Base-by-base conservation (phyloP, 2,888 invertebrate species). In the Dione juno region DNA sequence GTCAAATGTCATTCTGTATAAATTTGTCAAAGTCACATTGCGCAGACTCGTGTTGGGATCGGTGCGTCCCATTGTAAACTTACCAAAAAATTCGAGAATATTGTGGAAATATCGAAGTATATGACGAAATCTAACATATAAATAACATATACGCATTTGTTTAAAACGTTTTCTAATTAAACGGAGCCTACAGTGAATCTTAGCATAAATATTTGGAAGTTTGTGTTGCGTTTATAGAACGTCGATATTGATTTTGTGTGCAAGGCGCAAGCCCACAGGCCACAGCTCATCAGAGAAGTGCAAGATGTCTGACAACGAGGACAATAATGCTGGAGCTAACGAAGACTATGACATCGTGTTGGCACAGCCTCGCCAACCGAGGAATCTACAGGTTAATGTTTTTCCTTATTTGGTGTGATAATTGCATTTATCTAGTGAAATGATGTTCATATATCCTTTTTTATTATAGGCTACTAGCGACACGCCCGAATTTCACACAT, bases 361-460 rank as follows among this genome's bases (percentile, higher is more conserved):
- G 57, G 57, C 57, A 0, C 90, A 88, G 72, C 90, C 89, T 1
- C 79, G 90, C 37, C 91, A 88, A 71, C 91, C 92, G 0, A 81
- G 82, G 65, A 89, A 87, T 76, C 78, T 93, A 41, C 92, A 92
- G 88, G 93, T 64, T 14, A 50, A 37, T 52, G 19, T 21, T 40
- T 37, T 35, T 64, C 40, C 10, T 37, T 50, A 52, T 64, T 16
- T 40, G 37, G 14, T 61, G n/a, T 28, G 16, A 61, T 16, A 40
- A 11, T 16, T 40, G 10, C 37, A 37, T 35, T 57, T 1, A 7
- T 40, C 37, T 3, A 40, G 57, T 40, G 57, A 37, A 57, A 16
- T 40, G 11, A 7, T 11, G 11, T 40, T 5, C 40, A 40, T 11
- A 40, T 1, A 5, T 5, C 19, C 19, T 11, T 37, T 16, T 16